These are phyloP conservation scores for Neotoma lepida DNA, from an alignment of 2,113 vertebrate genomes.

Conservation along the genomic window DNA sequence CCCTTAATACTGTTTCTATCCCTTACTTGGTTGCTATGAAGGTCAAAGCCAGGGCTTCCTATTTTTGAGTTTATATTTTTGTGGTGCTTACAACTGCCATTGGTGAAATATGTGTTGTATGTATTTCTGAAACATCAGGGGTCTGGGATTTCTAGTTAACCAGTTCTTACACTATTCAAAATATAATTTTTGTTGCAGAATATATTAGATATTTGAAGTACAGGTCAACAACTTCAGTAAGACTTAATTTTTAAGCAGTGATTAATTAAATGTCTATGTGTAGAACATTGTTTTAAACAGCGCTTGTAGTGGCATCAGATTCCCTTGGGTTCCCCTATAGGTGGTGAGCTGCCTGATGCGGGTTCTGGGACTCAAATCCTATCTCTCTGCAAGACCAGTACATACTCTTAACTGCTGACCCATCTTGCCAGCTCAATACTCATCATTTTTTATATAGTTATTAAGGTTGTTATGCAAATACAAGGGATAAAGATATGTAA, in stretches of 20 bases:
- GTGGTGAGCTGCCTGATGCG: not conserved
- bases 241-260: conserved; percentile 33
- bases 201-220: not conserved
- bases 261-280: not conserved
- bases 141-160: conserved; percentile 26
- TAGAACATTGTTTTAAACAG: conserved; percentile 10
- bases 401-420: not conserved
- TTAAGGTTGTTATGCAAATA: not conserved
- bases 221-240: not conserved
- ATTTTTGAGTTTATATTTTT: conserved; percentile 18
- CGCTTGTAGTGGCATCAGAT: not conserved
- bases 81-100: not conserved
- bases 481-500: not conserved
- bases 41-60: not conserved
- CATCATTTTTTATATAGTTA: not conserved
- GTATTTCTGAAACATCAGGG: not conserved
- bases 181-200: conserved; percentile 12
- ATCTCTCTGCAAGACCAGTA: too few relatives aligned
- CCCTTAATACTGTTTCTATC: not conserved
- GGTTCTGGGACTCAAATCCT: not conserved
- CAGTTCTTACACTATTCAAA: conserved; percentile 36
- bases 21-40: not conserved
- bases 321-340: not conserved
- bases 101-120: not conserved
- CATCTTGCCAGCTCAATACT: too few relatives aligned